Evolutionary conservation across 2,888 invertebrate genomes (phyloP), one percentile per base, ranked within the genome.

Genomic region (Oasisia sp.): DNA sequence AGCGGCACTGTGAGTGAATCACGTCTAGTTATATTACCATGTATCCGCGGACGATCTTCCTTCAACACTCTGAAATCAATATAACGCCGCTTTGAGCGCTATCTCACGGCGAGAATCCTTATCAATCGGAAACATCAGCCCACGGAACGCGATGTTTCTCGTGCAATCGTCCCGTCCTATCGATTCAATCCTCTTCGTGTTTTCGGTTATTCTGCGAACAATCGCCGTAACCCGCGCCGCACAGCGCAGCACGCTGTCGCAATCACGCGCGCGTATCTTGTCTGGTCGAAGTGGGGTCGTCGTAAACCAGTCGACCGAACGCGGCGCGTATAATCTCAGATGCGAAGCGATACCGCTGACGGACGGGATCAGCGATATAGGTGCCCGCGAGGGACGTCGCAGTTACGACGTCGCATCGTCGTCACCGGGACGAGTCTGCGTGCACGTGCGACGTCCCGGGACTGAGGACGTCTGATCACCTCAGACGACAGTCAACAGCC

Each of bases 31-130:
- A 27, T 74, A 74, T 74, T 74, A n/a, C 0, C 27, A 74, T 38
- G 38, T 74, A 74, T 74, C 74, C 3, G 74, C 14, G 74, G 1
- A 74, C 74, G 27, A 74, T 74, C 74, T 74, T 74, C 74, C 74
- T 74, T 74, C 74, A 74, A 74, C 74, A 74, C 74, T 74, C 74
- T 74, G 74, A 74, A 74, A 74, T 74, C 74, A 74, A 74, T 74
- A 19, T 74, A 74, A 74, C 27, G 27, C 74, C 74, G 74, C 74
- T 27, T 74, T 74, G 74, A 74, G 27, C 14, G 19, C 0, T 74
- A 74, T 74, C 74, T 74, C 27, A 27, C 27, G 27, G 74, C 74
- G 74, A 74, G 74, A 74, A 74, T 27, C 7, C 74, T 74, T 74
- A 74, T 74, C 74, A 74, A 74, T 74, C 74, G 74, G 74, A 27